Base-by-base conservation (phyloP, 2,888 invertebrate species). In the Aspidapion aeneum region DNA sequence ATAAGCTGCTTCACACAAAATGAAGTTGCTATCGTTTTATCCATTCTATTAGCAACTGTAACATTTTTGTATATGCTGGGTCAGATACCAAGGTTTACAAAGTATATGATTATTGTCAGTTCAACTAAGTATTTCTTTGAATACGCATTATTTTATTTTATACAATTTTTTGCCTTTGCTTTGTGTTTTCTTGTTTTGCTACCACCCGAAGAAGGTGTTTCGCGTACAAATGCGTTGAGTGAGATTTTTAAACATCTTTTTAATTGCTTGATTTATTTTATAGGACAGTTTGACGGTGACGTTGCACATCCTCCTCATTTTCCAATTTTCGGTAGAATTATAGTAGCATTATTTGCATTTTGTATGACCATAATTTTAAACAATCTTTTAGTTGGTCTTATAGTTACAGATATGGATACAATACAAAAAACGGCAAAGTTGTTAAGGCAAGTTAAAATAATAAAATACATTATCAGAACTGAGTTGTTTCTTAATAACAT, bases 291-390 rank as follows among this genome's bases (percentile, higher is more conserved):
- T 58, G 67, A 69, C 19, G 72, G 72, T 0, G 66, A 68, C 20
- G 68, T 71, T 21, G 60, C 70, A 17, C 58, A 69, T 17, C 68
- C 70, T 2, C 55, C 58, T 18, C 58, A 64, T 18, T 70, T 67
- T 63, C 71, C 70, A 0, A 52, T 72, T 22, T 73, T 72, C 58
- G 70, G 71, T 1, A 65, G 72, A 62, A 54, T 72, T 12, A 61
- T 73, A 20, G 69, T 70, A 18, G 71, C 69, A 1, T 35, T 71
- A n/a, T 74, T 74, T 57, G 69, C 72, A 21, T 70, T 74, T 57
- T 71, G 70, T 22, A 72, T 74, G 71, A 72, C 72, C 7, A 72
- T 74, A 17, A 73, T 74, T 63, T 60, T 74, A 20, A 71, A 74
- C 35, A 74, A 74, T 65, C 55, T 74, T 1, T 60, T 74, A 35